Conservation (phyloP, 1,140 invertebrate species). For the Myzus persicae region DNA sequence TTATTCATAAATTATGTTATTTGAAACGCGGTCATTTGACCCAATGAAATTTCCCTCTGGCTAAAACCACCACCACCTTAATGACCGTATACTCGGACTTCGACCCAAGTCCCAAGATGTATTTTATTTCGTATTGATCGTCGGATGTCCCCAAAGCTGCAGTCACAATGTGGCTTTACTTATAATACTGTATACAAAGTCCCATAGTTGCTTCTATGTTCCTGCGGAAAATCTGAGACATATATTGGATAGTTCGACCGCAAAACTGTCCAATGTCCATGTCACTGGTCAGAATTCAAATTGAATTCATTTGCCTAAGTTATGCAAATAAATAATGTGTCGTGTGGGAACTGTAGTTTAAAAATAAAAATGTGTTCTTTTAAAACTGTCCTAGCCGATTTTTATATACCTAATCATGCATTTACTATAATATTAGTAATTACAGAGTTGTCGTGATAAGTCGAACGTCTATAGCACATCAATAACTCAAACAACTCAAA, state of each 20-base stretch:
- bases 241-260: not conserved
- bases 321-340: not conserved
- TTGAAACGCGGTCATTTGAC: not conserved
- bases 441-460: not conserved
- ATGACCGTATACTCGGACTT: not conserved
- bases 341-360: too few species aligned
- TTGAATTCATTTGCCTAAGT: not conserved
- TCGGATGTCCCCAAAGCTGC: not conserved
- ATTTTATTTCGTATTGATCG: not conserved
- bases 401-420: too few species aligned
- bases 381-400: not conserved
- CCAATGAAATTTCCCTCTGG: not conserved
- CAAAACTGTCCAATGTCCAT: not conserved
- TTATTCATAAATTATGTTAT: not conserved
- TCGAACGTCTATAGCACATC: not conserved
- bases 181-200: not conserved
- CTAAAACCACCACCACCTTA: not conserved
- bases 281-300: not conserved
- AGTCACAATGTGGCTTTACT: not conserved
- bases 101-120: not conserved
- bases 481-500: not conserved
- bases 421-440: too few species aligned
- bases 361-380: not conserved
- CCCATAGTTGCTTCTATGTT: not conserved
- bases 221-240: not conserved